Percentiles rank a stretch among this genome's conserved stretches.
Conservation (phyloP, 2,797 vertebrate genomes). For the Pangasius macronema region DNA sequence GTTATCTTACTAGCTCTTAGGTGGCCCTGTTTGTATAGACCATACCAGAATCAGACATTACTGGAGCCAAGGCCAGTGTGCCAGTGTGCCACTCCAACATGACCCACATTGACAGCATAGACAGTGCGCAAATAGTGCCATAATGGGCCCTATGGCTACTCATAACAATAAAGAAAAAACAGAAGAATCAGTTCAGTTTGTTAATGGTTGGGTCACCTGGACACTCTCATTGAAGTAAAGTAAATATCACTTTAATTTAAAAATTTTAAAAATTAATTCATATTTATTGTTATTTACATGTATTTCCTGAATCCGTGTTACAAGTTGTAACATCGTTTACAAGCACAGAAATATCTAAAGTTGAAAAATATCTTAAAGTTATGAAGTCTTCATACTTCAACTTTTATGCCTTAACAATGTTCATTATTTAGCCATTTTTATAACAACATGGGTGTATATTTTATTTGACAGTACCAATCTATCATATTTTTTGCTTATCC, state of each 20-base stretch:
- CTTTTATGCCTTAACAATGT: background rate
- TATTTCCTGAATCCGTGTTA: background rate
- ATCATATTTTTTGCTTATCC: background rate
- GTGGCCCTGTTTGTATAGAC: background rate
- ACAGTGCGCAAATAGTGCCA: constrained; percentile 12
- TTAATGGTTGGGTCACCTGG: background rate
- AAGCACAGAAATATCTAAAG: background rate
- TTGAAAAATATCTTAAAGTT: background rate
- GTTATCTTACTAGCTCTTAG: background rate
- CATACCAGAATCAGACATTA: background rate
- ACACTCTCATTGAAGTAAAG: background rate
- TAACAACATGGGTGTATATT: background rate
- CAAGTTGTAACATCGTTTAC: background rate
- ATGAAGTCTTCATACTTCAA: background rate
- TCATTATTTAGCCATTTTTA: background rate
- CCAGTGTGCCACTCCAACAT: constrained; percentile 47
- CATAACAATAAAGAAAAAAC: background rate
- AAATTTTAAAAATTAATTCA: background rate
- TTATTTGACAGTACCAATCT: background rate
- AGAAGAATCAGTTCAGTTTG: background rate
- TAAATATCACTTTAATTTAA: background rate
- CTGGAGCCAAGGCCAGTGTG: constrained; percentile 13
- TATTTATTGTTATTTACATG: background rate
- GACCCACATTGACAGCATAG: constrained; percentile 15
- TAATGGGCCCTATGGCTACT: background rate